Conservation (phyloP, 2,797 vertebrate species). For the Hephaestus fuliginosus region DNA sequence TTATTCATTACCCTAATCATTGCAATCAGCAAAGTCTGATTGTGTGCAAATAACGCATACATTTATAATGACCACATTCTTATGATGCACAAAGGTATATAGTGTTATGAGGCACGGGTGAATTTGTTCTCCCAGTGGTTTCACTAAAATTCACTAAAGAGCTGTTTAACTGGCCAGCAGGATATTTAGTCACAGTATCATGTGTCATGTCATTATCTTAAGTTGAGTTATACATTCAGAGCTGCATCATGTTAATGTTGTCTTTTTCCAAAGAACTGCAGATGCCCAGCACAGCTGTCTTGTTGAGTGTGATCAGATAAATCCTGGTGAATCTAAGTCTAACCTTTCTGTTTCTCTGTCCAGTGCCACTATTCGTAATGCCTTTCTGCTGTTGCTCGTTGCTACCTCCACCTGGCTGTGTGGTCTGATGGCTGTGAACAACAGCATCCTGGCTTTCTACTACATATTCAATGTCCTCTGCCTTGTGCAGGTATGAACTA, state of each 20-base stretch:
- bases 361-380: slow-evolving; percentile 93
- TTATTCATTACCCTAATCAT: neutral
- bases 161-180: neutral
- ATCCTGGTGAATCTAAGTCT: neutral
- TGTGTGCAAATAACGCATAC: neutral
- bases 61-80: neutral
- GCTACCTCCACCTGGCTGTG: slow-evolving; percentile 97
- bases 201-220: neutral
- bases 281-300: neutral
- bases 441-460: slow-evolving; percentile 98
- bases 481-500: slow-evolving; percentile 91
- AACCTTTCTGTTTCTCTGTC: slow-evolving; percentile 62
- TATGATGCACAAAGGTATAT: neutral
- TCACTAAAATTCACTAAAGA: too few species aligned
- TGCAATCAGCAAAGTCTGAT: neutral
- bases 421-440: slow-evolving; percentile 98
- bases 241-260: neutral
- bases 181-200: neutral
- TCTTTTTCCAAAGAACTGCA: neutral
- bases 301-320: neutral
- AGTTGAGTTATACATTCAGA: neutral
- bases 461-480: slow-evolving; percentile 97
- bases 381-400: slow-evolving; percentile 94
- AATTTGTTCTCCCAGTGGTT: neutral
- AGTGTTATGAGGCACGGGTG: neutral